Base-by-base conservation (phyloP, 2,888 invertebrate genomes). In the Microdon myrmicae region DNA sequence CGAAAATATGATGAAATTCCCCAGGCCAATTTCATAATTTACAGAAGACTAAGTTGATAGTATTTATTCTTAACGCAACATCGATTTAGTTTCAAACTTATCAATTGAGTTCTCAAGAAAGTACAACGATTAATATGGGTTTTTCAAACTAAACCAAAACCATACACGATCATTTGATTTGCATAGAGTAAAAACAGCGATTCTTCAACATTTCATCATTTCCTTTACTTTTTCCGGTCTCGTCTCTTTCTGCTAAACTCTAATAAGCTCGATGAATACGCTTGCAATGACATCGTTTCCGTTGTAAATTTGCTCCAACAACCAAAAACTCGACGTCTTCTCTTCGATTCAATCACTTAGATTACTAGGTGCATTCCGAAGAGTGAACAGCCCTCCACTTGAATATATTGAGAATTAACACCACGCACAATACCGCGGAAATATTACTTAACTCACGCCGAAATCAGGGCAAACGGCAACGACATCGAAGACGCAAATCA, bases 401-500 rank as follows among this genome's bases (percentile, higher is more conserved):
- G 25, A 47, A 20, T 48, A 20, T 35, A 49, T 43, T 45, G 41
- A 56, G 34, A 60, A 60, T 48, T 41, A 61, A 39, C 61, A 41
- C 61, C 51, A 53, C 56, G 47, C 47, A 53, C 64, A 64, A 64
- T 47, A 37, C 43, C 58, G 38, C 64, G 64, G 64, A 64, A 64
- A 64, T 56, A 47, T 64, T 64, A 64, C 64, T 64, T 64, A 64
- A 58, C 53, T 64, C 41, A 6, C 13, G 23, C 19, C 23, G 41
- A 64, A 64, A 64, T 51, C 58, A 64, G 64, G 64, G 31, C 58
- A 64, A 64, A 58, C 25, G 64, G 51, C 64, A 51, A 51, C 26
- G 51, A 58, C 51, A 53, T 14, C 51, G 41, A 44, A 20, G 16
- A 49, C 20, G 31, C 39, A 16, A 19, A 22, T 26, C 22, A 22